Evolutionary conservation across 35 echinoderm and acorn worm species (phyloP).

Genomic region (Holothuria glaberrima): DNA sequence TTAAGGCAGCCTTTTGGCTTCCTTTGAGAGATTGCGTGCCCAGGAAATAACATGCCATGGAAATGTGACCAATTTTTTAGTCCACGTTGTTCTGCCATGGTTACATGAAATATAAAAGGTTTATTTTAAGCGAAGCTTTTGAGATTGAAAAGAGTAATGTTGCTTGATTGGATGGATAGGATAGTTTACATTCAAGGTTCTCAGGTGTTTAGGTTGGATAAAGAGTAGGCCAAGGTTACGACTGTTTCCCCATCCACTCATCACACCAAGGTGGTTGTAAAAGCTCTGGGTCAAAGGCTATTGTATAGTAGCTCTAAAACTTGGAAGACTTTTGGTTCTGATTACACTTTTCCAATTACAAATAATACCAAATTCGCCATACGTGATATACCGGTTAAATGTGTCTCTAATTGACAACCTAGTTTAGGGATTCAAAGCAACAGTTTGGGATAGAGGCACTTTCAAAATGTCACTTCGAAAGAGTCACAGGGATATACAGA

Average conservation of each 20-base stretch:
- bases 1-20: conserved; percentile 56
- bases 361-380: too few species aligned
- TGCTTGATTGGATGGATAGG: conserved; percentile 47
- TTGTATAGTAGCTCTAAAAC: too few species aligned
- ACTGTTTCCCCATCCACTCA: background rate
- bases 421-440: too few species aligned
- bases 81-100: conserved; percentile 40
- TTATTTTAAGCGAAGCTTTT: conserved; percentile 34
- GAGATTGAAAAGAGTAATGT: conserved; percentile 34
- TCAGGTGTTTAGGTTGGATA: conserved; percentile 33
- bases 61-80: conserved; percentile 55
- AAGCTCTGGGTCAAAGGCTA: too few species aligned
- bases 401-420: too few species aligned
- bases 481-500: too few species aligned
- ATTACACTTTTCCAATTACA: too few species aligned
- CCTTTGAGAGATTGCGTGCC: conserved; percentile 40
- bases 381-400: too few species aligned
- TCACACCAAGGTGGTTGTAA: too few species aligned
- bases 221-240: conserved; percentile 41
- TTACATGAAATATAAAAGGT: conserved; percentile 49
- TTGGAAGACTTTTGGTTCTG: too few species aligned
- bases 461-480: too few species aligned
- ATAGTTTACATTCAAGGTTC: conserved; percentile 40
- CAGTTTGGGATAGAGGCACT: too few species aligned
- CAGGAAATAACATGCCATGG: conserved; percentile 49